These are phyloP conservation scores for Gerris lacustris DNA, from an alignment of 2,888 invertebrate species.

Conservation along the genomic window DNA sequence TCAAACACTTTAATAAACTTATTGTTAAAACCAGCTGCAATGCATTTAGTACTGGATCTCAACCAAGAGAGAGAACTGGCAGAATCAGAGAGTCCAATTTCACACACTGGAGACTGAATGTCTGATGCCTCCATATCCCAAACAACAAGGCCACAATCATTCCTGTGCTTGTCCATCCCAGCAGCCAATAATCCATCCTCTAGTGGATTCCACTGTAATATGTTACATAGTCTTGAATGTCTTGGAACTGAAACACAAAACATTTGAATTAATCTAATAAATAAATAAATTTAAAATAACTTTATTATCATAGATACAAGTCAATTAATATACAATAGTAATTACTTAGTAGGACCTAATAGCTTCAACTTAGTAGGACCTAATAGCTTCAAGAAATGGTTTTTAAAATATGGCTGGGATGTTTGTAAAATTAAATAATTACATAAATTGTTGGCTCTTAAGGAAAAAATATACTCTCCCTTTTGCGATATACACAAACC, in stretches of 20 bases:
- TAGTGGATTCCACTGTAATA: conserved; percentile 73
- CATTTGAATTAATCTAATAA: not conserved
- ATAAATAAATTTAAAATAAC: not conserved
- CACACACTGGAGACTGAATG: conserved; percentile 45
- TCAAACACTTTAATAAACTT: conserved; percentile 82
- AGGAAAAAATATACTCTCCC: too few relatives aligned
- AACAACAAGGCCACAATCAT: conserved; percentile 74
- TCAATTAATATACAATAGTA: not conserved
- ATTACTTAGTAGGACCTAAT: too few relatives aligned
- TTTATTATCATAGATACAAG: too few relatives aligned
- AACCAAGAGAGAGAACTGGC: conserved; percentile 80
- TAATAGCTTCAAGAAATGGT: too few relatives aligned
- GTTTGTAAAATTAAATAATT: too few relatives aligned
- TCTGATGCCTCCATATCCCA: conserved; percentile 66
- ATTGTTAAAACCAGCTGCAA: conserved; percentile 80
- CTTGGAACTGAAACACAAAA: conserved; percentile 52
- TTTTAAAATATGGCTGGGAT: too few relatives aligned
- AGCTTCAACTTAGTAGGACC: too few relatives aligned
- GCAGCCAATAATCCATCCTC: conserved; percentile 72
- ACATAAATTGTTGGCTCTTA: too few relatives aligned
- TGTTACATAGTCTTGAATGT: conserved; percentile 72
- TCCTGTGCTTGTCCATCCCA: conserved; percentile 78
- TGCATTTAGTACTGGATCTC: conserved; percentile 54
- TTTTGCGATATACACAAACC: too few relatives aligned
- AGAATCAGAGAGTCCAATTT: conserved; percentile 71